phyloP scores from a whole-genome alignment of 2,113 vertebrate genomes.

The Tachysurus fulvidraco region DNA sequence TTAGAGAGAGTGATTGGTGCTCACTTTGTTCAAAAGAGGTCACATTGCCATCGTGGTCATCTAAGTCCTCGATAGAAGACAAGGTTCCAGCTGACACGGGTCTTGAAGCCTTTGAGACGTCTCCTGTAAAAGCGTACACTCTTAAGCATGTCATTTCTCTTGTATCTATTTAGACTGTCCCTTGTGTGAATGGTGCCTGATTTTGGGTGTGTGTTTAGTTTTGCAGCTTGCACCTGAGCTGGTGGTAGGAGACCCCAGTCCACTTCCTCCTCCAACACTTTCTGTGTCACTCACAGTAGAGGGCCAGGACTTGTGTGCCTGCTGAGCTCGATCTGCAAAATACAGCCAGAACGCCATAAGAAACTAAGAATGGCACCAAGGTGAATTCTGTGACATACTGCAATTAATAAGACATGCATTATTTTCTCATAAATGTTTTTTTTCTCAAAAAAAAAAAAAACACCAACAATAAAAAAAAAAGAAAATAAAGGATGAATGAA shows the following conservation, averaged over 20 bases:
- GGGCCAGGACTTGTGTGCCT: conserved; percentile 87
- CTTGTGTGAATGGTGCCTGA: background rate
- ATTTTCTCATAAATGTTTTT: background rate
- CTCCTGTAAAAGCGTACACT: conserved; percentile 67
- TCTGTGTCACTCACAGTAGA: conserved; percentile 75
- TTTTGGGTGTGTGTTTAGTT: background rate
- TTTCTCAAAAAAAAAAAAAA: background rate
- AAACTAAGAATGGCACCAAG: background rate
- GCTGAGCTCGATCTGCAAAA: conserved; percentile 40
- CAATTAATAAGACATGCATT: background rate
- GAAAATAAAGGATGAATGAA: background rate
- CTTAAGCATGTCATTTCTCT: background rate
- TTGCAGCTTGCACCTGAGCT: conserved; percentile 69
- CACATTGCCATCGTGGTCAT: conserved; percentile 72
- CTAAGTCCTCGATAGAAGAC: conserved; percentile 82
- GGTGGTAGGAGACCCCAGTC: conserved; percentile 72
- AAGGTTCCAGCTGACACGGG: conserved; percentile 79
- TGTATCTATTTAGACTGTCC: background rate
- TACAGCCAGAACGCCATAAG: background rate
- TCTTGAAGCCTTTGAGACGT: conserved; percentile 76
- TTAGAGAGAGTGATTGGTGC: background rate
- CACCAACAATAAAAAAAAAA: background rate
- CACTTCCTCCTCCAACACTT: conserved; percentile 63
- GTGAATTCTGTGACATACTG: background rate
- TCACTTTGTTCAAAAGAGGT: conserved; percentile 82